Evolutionary conservation across 2,113 vertebrate genomes (phyloP).

Genomic region (Zosterops hypoxanthus): DNA sequence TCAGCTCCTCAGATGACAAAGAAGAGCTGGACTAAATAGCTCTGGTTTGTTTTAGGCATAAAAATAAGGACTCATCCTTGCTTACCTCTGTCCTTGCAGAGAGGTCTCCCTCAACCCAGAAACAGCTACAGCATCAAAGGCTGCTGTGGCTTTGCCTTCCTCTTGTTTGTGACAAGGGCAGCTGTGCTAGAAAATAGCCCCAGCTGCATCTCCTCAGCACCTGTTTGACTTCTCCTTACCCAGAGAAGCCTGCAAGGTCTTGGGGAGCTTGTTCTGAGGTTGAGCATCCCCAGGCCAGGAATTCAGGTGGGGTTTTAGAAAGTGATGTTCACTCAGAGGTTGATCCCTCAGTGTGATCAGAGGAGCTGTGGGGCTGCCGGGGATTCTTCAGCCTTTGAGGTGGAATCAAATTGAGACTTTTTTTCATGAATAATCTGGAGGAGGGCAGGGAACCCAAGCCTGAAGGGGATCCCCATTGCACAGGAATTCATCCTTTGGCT

Average conservation of each 20-base stretch:
- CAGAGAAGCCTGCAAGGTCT: neutral
- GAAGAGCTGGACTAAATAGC: neutral
- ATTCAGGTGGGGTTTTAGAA: neutral
- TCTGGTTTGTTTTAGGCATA: neutral
- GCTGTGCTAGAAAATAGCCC: neutral
- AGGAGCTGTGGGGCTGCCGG: neutral
- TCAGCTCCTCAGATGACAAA: neutral
- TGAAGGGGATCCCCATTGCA: neutral
- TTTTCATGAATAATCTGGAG: neutral
- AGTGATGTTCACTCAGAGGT: neutral
- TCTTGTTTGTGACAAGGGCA: neutral
- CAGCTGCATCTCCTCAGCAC: neutral
- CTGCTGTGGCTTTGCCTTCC: neutral
- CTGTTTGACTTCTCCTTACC: neutral
- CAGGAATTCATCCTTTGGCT: neutral
- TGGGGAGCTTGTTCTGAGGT: neutral
- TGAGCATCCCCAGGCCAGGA: neutral
- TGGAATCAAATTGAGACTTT: neutral
- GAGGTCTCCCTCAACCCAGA: neutral
- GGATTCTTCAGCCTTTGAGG: neutral
- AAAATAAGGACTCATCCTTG: neutral
- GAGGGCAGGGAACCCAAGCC: neutral
- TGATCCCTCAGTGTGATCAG: neutral
- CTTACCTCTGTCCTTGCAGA: neutral
- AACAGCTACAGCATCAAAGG: fast-evolving